Conservation (phyloP, 2,797 vertebrate genomes). For the Thripadectes ignobilis region DNA sequence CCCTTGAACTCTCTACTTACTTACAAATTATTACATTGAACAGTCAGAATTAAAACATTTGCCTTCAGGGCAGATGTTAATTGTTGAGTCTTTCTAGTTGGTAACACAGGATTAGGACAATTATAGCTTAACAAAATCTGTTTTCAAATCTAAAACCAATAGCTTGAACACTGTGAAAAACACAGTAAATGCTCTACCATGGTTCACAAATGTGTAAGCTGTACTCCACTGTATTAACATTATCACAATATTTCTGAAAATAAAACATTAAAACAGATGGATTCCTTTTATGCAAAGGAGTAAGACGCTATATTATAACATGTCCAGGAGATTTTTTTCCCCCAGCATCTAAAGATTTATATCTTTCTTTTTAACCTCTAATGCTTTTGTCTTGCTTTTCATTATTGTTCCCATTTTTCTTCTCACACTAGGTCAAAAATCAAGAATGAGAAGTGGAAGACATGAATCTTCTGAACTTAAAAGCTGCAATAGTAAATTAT, state of each 20-base stretch:
- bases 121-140: not conserved
- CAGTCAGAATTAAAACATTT: not conserved
- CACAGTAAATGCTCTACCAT: not conserved
- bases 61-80: not conserved
- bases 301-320: not conserved
- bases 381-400: not conserved
- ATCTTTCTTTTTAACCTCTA: not conserved
- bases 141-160: not conserved
- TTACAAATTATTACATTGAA: not conserved
- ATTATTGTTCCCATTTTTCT: not conserved
- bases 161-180: not conserved
- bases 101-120: not conserved
- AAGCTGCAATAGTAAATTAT: not conserved
- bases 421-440: not conserved
- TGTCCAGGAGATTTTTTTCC: not conserved
- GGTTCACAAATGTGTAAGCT: not conserved
- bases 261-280: not conserved
- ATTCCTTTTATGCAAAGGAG: not conserved
- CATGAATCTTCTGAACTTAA: not conserved
- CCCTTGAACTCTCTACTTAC: not conserved
- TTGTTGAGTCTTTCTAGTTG: not conserved
- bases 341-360: not conserved
- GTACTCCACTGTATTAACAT: not conserved
- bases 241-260: not conserved
- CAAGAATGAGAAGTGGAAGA: not conserved